A percentile compares a stretch with the other conserved stretches of the same genome.
phyloP scores from a whole-genome alignment of 2,797 vertebrate genomes.

The Uromys caudimaculatus region DNA sequence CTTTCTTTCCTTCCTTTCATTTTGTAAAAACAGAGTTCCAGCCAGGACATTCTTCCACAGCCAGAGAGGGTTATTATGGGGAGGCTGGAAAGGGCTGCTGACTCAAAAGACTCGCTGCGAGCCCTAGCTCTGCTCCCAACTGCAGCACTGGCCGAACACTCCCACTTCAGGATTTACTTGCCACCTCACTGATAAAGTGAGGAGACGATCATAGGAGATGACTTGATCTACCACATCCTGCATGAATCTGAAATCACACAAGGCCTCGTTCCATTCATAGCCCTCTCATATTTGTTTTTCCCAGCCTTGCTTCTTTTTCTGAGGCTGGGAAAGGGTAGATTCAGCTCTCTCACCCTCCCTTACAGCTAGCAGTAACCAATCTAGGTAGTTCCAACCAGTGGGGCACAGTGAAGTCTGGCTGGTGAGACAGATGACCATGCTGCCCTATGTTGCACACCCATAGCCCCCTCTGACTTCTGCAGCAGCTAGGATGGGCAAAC shows the following conservation, averaged over 20 bases:
- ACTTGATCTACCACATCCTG: neutral
- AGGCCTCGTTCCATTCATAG: neutral
- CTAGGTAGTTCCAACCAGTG: neutral
- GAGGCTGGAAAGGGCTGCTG: neutral
- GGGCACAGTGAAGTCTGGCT: neutral
- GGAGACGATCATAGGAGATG: neutral
- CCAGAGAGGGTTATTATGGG: neutral
- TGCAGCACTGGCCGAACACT: neutral
- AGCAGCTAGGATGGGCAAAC: neutral
- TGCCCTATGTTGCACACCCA: neutral
- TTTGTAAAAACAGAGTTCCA: constrained; percentile 22
- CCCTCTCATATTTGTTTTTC: neutral
- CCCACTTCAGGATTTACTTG: neutral
- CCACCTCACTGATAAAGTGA: neutral
- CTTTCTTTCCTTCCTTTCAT: neutral
- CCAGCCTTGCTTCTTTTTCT: neutral
- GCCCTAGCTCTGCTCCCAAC: neutral
- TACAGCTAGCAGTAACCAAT: neutral
- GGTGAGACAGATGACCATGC: neutral
- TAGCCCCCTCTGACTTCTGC: neutral
- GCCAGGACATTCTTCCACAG: constrained; percentile 48
- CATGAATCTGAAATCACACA: neutral
- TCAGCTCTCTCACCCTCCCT: neutral
- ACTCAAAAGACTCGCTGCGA: neutral
- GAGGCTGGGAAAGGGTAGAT: neutral